phyloP scores from a whole-genome alignment of 2,797 vertebrate species.

The Malacoraja senta region DNA sequence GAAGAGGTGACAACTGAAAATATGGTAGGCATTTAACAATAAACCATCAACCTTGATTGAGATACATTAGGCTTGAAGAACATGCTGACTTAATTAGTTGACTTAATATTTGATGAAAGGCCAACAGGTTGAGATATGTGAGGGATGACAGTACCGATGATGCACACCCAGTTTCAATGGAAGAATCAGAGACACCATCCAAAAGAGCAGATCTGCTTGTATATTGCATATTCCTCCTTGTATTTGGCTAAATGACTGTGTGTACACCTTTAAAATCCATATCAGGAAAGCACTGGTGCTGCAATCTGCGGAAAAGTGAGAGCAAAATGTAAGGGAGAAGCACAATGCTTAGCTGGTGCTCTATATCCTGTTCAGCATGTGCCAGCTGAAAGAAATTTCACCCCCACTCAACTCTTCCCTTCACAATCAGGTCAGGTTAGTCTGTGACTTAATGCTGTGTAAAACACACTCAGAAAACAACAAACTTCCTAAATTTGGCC shows the following conservation, averaged over 20 bases:
- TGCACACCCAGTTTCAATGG: neutral
- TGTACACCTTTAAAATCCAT: neutral
- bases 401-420: too few relatives aligned
- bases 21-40: neutral
- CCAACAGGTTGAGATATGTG: neutral
- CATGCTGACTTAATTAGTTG: neutral
- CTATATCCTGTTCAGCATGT: too few relatives aligned
- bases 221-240: neutral
- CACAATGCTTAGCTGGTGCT: too few relatives aligned
- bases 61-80: neutral
- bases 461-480: too few relatives aligned
- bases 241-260: neutral
- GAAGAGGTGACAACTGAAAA: neutral
- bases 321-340: neutral
- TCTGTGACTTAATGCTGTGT: too few relatives aligned
- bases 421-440: too few relatives aligned
- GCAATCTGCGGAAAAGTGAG: neutral
- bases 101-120: neutral
- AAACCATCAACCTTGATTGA: neutral
- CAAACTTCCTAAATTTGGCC: too few relatives aligned
- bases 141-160: neutral
- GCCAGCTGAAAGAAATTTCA: too few relatives aligned
- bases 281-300: neutral
- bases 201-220: neutral
- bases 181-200: neutral